phyloP scores from a whole-genome alignment of 2,888 invertebrate species.

The Nemotelus pantherinus region DNA sequence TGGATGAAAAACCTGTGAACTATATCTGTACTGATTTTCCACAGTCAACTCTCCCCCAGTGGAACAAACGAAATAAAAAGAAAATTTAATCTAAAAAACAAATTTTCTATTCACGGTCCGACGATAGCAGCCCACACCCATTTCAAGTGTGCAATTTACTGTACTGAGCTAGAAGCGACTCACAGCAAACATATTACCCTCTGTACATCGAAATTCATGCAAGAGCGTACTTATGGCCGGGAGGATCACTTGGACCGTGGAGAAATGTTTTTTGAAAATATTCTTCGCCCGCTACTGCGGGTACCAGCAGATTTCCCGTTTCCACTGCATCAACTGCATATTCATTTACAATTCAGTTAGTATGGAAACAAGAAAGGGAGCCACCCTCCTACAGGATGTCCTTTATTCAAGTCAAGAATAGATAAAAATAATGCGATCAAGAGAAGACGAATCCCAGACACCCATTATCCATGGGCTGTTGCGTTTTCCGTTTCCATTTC shows the following conservation, averaged over 20 bases:
- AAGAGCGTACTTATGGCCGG: neutral
- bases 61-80: constrained; percentile 5
- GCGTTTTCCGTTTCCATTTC: constrained; percentile 20
- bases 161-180: neutral
- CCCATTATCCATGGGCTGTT: constrained; percentile 30
- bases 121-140: constrained; percentile 31
- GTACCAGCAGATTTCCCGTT: constrained; percentile 41
- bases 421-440: constrained; percentile 20
- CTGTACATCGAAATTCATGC: no score
- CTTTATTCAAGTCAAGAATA: constrained; percentile 35
- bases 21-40: constrained; percentile 32
- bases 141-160: neutral
- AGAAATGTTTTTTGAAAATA: constrained; percentile 23
- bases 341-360: constrained; percentile 13
- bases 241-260: constrained; percentile 42
- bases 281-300: constrained; percentile 35
- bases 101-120: constrained; percentile 42
- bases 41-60: constrained; percentile 38
- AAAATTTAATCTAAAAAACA: constrained; percentile 3
- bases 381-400: constrained; percentile 41
- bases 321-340: neutral
- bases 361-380: constrained; percentile 10
- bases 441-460: constrained; percentile 33
- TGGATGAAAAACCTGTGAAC: constrained; percentile 43
- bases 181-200: neutral